Conservation (phyloP, 2,888 invertebrate genomes). For the Coelopa pilipes region DNA sequence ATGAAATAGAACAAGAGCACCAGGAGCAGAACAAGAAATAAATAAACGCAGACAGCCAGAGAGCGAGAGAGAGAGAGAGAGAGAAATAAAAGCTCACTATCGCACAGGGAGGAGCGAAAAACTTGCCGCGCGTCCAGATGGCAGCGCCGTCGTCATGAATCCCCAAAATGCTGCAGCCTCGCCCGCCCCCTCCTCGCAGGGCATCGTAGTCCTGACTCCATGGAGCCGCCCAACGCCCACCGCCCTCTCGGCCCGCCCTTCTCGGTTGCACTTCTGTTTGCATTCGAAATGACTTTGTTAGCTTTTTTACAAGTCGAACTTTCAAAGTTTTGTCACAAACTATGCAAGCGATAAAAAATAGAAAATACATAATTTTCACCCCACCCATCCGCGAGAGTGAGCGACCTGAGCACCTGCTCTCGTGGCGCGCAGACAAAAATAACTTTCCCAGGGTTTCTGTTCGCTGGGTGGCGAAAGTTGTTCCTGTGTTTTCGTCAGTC, state of each 20-base stretch:
- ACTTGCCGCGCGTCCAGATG: slow-evolving; percentile 23
- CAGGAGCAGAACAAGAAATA: slow-evolving; percentile 9
- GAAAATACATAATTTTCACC: slow-evolving; percentile 20
- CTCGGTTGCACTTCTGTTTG: slow-evolving; percentile 30
- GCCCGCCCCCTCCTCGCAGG: neutral
- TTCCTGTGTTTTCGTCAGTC: neutral
- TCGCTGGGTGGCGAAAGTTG: neutral
- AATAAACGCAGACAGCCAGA: no score
- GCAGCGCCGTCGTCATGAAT: slow-evolving; percentile 28
- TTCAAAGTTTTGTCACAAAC: slow-evolving; percentile 39
- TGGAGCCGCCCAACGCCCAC: neutral
- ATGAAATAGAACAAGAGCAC: slow-evolving; percentile 13
- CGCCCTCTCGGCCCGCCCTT: neutral
- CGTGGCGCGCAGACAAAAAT: neutral
- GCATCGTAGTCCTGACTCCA: neutral
- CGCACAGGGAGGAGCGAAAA: slow-evolving; percentile 18
- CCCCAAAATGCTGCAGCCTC: slow-evolving; percentile 25
- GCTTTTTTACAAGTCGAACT: slow-evolving; percentile 40
- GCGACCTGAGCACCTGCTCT: slow-evolving; percentile 3
- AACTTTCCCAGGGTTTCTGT: neutral
- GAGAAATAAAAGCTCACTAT: neutral
- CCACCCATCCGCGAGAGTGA: neutral
- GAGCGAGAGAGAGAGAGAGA: neutral
- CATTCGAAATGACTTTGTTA: slow-evolving; percentile 32
- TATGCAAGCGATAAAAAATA: slow-evolving; percentile 34